Evolutionary conservation across 1,140 invertebrate species (phyloP).

Genomic region (Psix sp.): DNA sequence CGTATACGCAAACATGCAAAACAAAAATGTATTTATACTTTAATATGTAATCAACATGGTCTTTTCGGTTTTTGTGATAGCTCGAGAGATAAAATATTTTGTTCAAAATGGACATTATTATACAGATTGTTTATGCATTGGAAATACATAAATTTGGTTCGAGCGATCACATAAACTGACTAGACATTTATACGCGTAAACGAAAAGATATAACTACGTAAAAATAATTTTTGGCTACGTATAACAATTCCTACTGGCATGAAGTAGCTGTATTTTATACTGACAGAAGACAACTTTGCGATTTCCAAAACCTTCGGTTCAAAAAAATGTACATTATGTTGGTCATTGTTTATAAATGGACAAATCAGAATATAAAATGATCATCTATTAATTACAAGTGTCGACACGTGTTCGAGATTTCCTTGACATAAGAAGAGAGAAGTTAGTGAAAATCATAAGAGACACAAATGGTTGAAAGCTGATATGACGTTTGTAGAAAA

Average conservation of each 20-base stretch:
- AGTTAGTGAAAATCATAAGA: constrained; percentile 4
- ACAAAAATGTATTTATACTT: constrained; percentile 65
- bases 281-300: constrained; percentile 32
- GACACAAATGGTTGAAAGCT: not conserved
- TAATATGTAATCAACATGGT: constrained; percentile 56
- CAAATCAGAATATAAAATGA: constrained; percentile 18
- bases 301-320: constrained; percentile 6
- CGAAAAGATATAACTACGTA: constrained; percentile 69
- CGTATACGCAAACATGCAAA: constrained; percentile 75
- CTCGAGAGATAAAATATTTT: constrained; percentile 10
- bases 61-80: constrained; percentile 51
- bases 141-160: not conserved
- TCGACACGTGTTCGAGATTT: constrained; percentile 15
- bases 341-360: not conserved
- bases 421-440: not conserved
- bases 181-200: constrained; percentile 37
- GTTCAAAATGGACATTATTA: not conserved
- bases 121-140: not conserved
- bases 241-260: constrained; percentile 67
- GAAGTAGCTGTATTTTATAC: constrained; percentile 29
- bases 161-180: constrained; percentile 57
- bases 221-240: constrained; percentile 77
- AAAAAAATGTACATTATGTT: constrained; percentile 18
- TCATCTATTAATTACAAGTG: no score
- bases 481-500: no score